A percentile compares a stretch with the other conserved stretches of the same genome.
These are phyloP conservation scores for Irena cyanogastra DNA, from an alignment of 2,113 vertebrate species.

Conservation along the genomic window DNA sequence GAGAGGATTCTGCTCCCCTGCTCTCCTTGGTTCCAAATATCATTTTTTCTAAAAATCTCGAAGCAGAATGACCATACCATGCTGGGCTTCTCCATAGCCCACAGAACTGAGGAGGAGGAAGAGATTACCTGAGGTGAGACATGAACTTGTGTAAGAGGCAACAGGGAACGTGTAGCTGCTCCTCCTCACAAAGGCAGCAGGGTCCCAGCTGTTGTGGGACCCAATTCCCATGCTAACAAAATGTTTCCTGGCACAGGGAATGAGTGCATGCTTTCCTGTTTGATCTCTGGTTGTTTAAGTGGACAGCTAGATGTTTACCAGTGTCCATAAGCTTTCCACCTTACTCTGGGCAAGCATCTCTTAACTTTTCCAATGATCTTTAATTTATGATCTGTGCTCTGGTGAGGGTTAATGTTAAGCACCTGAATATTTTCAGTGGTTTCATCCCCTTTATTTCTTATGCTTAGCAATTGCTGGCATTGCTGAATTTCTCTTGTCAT, in stretches of 20 bases:
- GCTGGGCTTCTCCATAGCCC: accelerated
- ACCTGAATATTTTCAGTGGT: background rate
- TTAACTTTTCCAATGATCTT: background rate
- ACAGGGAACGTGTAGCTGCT: background rate
- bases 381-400: background rate
- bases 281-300: background rate
- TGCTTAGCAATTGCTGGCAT: background rate
- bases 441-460: background rate
- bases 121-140: background rate
- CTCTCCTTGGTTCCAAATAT: background rate
- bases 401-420: background rate
- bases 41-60: background rate
- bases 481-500: background rate
- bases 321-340: background rate
- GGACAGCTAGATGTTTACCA: background rate
- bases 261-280: background rate
- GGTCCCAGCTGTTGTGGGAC: background rate
- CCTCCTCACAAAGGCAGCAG: background rate
- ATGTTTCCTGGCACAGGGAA: background rate
- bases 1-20: background rate
- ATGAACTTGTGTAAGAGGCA: accelerated
- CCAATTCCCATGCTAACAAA: too few relatives aligned
- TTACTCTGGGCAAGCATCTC: accelerated
- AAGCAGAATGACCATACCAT: accelerated
- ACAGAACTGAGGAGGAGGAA: background rate